Evolutionary conservation across 2,888 invertebrate species (phyloP), one percentile per base, ranked within the genome.

Genomic region (Tricholauxania praeusta): DNA sequence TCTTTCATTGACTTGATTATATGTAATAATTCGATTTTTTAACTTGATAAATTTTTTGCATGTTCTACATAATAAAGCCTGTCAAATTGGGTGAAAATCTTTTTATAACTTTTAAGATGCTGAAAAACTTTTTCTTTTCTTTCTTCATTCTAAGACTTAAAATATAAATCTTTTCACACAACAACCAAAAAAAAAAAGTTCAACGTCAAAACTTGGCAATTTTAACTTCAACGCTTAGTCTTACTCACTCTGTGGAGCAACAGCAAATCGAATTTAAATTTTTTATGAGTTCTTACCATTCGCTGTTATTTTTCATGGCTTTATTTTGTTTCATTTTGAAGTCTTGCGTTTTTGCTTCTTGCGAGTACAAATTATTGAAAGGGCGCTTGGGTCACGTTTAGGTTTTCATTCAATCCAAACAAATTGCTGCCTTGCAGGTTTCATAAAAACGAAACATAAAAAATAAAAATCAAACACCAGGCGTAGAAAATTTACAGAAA

Each of bases 251-350:
- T 10, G 10, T 10, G 39, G 39, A 39, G 39, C 39, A 10, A 39
- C 70, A 70, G 19, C 63, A 70, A 70, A 70, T 62, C 63, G 39
- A 62, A 70, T 70, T 63, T 70, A 62, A 60, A 70, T 59, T 59
- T 51, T 69, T 69, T 69, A 28, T 60, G 51, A 49, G 51, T 32
- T 32, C 48, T 55, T 57, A 6, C 55, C n/a, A 28, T 66, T 66
- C 47, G 64, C 64, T 28, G 64, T 64, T 64, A 51, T 64, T 51
- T n/a, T 64, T 57, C 28, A 57, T 22, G 14, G 22, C 22, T 12
- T 57, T 12, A 12, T 57, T 57, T 57, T 17, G 19, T 57, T 12
- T 19, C 55, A 22, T 55, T 55, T 55, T 19, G 17, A n/a, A 19
- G 3, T 32, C 39, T 39, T 39, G 39, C 39, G 39, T 22, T 12